Evolutionary conservation across 2,888 invertebrate genomes (phyloP).

Genomic region (Caenorhabditis sp.): DNA sequence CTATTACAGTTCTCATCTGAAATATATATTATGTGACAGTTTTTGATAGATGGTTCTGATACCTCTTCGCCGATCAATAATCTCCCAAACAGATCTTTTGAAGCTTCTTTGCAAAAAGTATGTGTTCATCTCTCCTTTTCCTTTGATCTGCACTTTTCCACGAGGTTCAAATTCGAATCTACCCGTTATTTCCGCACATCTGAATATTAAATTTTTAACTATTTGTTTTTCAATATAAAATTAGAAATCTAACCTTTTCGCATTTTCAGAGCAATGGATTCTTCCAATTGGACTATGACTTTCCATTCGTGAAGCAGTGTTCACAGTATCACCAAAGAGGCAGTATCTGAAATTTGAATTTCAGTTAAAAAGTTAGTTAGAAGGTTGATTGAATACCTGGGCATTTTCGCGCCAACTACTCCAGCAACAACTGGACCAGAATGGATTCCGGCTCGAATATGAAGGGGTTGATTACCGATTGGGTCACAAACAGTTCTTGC

Average conservation of each 20-base stretch:
- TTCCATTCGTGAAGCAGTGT: slow-evolving; percentile 63
- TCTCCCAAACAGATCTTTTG: slow-evolving; percentile 68
- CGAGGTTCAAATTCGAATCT: slow-evolving; percentile 63
- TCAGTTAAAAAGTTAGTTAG: background rate
- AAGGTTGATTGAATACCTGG: slow-evolving; percentile 45
- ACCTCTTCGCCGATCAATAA: slow-evolving; percentile 58
- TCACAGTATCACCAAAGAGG: slow-evolving; percentile 65
- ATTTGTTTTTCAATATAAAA: background rate
- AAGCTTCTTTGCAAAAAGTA: slow-evolving; percentile 60
- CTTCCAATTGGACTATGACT: slow-evolving; percentile 58
- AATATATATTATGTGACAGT: slow-evolving; percentile 8
- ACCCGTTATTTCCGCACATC: slow-evolving; percentile 58
- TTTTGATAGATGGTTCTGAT: background rate
- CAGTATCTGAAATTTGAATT: slow-evolving; percentile 54
- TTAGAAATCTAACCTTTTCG: slow-evolving; percentile 39
- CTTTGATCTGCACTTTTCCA: slow-evolving; percentile 62
- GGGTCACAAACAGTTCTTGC: slow-evolving; percentile 66
- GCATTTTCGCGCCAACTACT: slow-evolving; percentile 67
- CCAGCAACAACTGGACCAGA: slow-evolving; percentile 66
- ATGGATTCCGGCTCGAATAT: slow-evolving; percentile 65
- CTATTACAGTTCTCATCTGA: slow-evolving; percentile 63
- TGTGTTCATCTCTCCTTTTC: slow-evolving; percentile 66
- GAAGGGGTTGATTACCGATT: slow-evolving; percentile 50
- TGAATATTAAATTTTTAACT: too few relatives aligned
- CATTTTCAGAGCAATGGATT: slow-evolving; percentile 61